Conservation (phyloP, 2,113 vertebrate genomes). For the Poeciliopsis occidentalis region DNA sequence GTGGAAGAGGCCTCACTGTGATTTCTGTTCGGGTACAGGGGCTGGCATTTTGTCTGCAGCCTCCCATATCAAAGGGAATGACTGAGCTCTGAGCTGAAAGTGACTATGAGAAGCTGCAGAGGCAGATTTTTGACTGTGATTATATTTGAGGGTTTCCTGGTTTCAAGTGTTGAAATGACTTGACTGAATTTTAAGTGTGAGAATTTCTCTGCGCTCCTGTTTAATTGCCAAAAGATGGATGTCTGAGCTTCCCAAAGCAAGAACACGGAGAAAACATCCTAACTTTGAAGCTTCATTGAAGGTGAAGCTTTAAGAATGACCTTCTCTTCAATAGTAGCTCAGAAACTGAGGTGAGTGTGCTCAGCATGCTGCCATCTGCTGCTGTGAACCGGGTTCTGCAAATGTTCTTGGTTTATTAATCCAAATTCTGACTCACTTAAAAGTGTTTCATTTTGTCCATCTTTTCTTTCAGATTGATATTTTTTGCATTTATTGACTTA, state of each 20-base stretch:
- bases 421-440: background rate
- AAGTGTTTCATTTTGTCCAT: background rate
- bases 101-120: background rate
- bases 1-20: too few relatives aligned
- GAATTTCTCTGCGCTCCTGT: background rate
- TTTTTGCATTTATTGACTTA: background rate
- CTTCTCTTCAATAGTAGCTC: conserved; percentile 3
- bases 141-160: conserved; percentile 45
- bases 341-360: background rate
- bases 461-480: background rate
- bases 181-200: background rate
- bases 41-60: background rate
- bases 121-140: conserved; percentile 40
- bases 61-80: background rate
- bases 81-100: background rate
- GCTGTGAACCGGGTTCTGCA: background rate
- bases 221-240: background rate
- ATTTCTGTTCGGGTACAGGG: background rate
- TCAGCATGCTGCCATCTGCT: conserved; percentile 25
- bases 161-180: conserved; percentile 38
- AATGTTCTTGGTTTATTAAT: background rate
- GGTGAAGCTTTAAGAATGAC: background rate
- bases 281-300: background rate
- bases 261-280: background rate
- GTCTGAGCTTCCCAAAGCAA: background rate